Percentiles rank a stretch among this genome's conserved stretches.
Evolutionary conservation across 2,113 vertebrate genomes (phyloP).

Genomic region (Dasyurus viverrinus): DNA sequence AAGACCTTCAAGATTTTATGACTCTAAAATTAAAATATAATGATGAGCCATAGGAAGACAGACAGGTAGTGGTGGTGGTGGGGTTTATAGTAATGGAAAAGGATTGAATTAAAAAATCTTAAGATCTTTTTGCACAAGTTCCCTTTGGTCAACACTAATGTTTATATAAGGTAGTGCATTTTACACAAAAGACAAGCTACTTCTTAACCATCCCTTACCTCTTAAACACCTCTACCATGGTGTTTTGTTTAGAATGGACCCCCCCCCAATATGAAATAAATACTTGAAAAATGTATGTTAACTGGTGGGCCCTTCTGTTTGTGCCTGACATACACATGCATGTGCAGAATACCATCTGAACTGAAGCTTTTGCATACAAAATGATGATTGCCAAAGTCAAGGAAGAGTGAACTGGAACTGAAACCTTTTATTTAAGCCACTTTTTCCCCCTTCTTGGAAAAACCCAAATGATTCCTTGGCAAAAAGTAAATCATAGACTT

Average conservation of each 20-base stretch:
- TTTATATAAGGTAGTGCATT: neutral
- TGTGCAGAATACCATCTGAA: neutral
- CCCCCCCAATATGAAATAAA: neutral
- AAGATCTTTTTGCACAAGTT: neutral
- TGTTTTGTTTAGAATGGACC: neutral
- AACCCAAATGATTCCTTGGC: neutral
- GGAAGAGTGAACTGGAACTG: neutral
- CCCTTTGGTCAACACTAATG: neutral
- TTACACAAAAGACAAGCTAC: neutral
- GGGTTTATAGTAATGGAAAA: conserved; percentile 70
- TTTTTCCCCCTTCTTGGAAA: neutral
- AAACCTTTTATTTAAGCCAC: neutral
- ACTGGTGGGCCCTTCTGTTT: neutral
- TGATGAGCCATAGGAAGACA: conserved; percentile 11
- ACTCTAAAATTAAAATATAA: neutral
- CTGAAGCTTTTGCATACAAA: neutral
- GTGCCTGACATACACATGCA: neutral
- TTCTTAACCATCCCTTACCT: neutral
- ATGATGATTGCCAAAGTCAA: conserved; percentile 19
- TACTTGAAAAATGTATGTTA: neutral
- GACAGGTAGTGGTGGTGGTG: neutral
- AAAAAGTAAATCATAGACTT: conserved; percentile 29
- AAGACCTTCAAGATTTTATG: neutral
- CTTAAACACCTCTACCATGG: neutral
- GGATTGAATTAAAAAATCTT: neutral